phyloP scores from a whole-genome alignment of 2,888 invertebrate species.

The Cosmia trapezina region DNA sequence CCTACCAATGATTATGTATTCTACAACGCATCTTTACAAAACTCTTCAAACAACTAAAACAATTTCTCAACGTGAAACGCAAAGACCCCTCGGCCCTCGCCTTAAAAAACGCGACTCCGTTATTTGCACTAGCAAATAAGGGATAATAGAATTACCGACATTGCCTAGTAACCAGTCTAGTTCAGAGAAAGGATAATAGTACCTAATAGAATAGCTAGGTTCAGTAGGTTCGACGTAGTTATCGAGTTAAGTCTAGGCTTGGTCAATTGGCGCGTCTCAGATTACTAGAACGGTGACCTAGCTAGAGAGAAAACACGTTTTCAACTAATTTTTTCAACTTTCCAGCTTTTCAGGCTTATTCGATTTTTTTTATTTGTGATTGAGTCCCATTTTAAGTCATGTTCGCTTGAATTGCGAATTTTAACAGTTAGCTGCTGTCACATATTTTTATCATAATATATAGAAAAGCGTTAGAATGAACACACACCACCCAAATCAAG shows the following conservation, averaged over 20 bases:
- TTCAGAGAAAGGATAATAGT: conserved; percentile 38
- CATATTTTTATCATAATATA: not conserved
- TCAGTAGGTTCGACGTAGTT: conserved; percentile 43
- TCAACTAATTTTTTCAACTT: not conserved
- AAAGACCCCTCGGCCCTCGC: conserved; percentile 1
- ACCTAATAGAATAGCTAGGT: conserved; percentile 44
- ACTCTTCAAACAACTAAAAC: not conserved
- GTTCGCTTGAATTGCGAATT: not conserved
- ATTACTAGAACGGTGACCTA: conserved; percentile 19
- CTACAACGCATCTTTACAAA: not conserved
- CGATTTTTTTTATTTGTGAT: not conserved
- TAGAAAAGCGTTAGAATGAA: not conserved
- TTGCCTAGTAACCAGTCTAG: conserved; percentile 26
- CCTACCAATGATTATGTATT: conserved; percentile 1
- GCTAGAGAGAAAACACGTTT: conserved; percentile 17
- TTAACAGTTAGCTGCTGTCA: not conserved
- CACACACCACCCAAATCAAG: conserved; percentile 3
- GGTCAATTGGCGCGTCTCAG: conserved; percentile 6
- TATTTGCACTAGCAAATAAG: conserved; percentile 51
- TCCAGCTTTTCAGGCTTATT: not conserved
- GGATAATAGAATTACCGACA: conserved; percentile 50
- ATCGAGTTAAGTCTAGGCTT: conserved; percentile 51
- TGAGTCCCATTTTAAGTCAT: not conserved
- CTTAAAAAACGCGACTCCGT: conserved; percentile 21
- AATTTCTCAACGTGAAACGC: conserved; percentile 3